Conservation (phyloP, 2,113 vertebrate genomes). For the Astur gentilis region DNA sequence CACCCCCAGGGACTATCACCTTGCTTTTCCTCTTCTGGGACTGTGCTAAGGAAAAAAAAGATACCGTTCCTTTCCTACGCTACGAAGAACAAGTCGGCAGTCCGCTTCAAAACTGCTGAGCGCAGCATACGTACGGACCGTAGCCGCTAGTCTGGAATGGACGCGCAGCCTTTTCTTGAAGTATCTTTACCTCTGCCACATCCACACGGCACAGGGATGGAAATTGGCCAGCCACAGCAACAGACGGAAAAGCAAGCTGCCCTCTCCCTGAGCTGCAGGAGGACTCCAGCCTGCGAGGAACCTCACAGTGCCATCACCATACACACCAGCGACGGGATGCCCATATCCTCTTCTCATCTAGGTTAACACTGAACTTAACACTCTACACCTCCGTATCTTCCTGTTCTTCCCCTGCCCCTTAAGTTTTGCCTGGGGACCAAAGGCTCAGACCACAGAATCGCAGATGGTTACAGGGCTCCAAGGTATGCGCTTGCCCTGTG, state of each 20-base stretch:
- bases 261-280: background rate
- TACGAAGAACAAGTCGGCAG: background rate
- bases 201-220: background rate
- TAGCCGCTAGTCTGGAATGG: background rate
- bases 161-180: background rate
- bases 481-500: background rate
- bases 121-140: fast-evolving
- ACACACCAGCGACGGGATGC: background rate
- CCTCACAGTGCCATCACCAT: background rate
- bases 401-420: background rate
- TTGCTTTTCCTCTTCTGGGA: background rate
- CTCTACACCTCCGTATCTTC: background rate
- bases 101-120: background rate
- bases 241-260: background rate
- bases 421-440: background rate
- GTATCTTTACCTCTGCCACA: background rate
- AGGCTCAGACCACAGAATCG: background rate
- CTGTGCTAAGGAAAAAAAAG: background rate
- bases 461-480: background rate
- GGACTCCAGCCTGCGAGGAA: background rate
- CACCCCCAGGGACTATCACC: background rate
- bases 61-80: fast-evolving
- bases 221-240: background rate
- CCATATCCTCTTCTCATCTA: background rate
- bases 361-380: background rate